Conservation (phyloP, 2,113 vertebrate genomes). For the Vidua chalybeata region DNA sequence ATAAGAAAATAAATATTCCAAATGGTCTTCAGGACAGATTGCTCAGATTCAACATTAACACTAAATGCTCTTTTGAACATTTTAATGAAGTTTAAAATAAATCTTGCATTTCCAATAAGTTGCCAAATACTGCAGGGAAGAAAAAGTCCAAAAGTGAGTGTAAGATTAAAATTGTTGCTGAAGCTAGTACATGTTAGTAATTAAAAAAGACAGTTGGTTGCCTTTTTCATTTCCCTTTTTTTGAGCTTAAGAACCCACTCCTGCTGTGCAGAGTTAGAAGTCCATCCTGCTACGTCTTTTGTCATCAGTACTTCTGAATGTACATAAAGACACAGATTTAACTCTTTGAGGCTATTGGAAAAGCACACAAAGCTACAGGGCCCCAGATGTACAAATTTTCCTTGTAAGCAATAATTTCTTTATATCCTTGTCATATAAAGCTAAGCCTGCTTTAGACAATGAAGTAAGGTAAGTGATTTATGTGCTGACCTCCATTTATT, state of each 20-base stretch:
- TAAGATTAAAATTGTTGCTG: constrained; percentile 54
- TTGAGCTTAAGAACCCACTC: constrained; percentile 52
- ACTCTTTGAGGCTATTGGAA: constrained; percentile 21
- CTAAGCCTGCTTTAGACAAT: background rate
- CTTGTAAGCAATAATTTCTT: background rate
- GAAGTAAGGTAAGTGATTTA: background rate
- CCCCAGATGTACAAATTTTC: background rate
- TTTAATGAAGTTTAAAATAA: constrained; percentile 65
- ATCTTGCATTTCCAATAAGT: constrained; percentile 37
- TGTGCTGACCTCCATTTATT: background rate
- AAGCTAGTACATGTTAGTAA: constrained; percentile 35
- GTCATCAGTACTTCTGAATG: constrained; percentile 18
- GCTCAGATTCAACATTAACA: constrained; percentile 39
- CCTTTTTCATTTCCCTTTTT: constrained; percentile 34
- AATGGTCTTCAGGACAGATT: constrained; percentile 44
- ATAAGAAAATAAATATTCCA: constrained; percentile 47
- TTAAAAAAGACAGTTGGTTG: constrained; percentile 54
- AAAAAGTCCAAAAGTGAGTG: constrained; percentile 12
- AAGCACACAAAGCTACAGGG: background rate
- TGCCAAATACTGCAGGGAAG: constrained; percentile 18
- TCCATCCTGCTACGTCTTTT: constrained; percentile 17
- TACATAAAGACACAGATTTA: background rate
- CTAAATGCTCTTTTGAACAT: constrained; percentile 46
- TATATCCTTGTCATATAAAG: background rate
- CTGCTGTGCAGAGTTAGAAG: constrained; percentile 24